A percentile compares a stretch with the other conserved stretches of the same genome.
These are phyloP conservation scores for Apteryx owenii DNA, from an alignment of 2,113 vertebrate species.

Conservation along the genomic window DNA sequence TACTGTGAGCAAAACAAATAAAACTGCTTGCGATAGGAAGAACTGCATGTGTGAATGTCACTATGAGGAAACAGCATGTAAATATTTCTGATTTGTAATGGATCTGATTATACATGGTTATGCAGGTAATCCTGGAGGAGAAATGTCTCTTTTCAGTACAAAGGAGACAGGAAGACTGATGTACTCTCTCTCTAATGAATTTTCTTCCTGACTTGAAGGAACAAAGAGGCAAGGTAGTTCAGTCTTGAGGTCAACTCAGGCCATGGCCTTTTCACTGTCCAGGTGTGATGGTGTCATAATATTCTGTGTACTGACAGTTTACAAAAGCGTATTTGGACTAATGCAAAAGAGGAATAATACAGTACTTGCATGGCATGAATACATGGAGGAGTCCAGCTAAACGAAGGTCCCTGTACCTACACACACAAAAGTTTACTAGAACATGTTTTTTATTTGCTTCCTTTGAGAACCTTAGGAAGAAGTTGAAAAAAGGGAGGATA, in stretches of 20 bases:
- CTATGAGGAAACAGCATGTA: neutral
- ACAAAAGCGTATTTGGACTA: neutral
- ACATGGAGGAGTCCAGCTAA: neutral
- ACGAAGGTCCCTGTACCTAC: neutral
- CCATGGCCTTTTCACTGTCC: neutral
- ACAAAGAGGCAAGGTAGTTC: neutral
- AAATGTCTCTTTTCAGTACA: neutral
- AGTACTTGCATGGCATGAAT: neutral
- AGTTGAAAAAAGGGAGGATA: neutral
- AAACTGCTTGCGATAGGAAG: neutral
- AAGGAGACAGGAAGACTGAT: neutral
- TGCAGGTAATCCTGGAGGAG: neutral
- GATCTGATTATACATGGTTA: neutral
- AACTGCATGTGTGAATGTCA: neutral
- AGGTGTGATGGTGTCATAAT: neutral
- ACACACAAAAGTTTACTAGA: neutral
- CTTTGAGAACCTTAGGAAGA: slow-evolving; percentile 28
- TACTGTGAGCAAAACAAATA: neutral
- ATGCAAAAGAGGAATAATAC: neutral
- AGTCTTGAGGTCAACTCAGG: neutral
- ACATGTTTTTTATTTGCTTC: slow-evolving; percentile 38
- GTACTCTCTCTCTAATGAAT: neutral
- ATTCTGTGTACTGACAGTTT: neutral
- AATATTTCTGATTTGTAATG: neutral
- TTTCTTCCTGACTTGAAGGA: neutral